Percentiles rank a stretch among this genome's conserved stretches.
phyloP scores from a whole-genome alignment of 2,113 vertebrate species.

The Columba livia region DNA sequence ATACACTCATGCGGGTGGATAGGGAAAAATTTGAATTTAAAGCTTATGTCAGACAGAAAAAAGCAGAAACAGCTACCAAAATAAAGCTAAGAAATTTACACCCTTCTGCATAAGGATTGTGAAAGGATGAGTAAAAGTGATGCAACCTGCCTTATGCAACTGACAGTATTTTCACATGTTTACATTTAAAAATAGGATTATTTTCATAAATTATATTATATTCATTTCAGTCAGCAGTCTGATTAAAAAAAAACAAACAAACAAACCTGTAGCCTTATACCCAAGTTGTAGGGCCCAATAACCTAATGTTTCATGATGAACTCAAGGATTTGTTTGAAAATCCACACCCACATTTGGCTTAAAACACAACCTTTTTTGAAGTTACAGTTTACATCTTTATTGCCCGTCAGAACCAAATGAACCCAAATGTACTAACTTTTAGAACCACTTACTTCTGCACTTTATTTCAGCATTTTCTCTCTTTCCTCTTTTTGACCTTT shows the following conservation, averaged over 20 bases:
- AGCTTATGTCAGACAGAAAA: neutral
- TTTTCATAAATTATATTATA: neutral
- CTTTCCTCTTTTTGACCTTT: neutral
- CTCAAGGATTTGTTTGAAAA: neutral
- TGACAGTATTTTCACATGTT: neutral
- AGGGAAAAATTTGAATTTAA: neutral
- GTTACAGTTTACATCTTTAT: neutral
- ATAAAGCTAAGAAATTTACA: neutral
- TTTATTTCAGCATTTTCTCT: neutral
- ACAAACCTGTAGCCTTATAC: neutral
- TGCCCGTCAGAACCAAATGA: neutral
- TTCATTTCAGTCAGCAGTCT: neutral
- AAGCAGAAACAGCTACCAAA: neutral
- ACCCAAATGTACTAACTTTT: neutral
- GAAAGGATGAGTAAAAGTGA: neutral
- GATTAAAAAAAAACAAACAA: neutral
- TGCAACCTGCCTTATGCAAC: neutral
- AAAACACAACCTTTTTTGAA: neutral
- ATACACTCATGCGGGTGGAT: neutral
- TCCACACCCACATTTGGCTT: neutral
- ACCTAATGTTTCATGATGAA: neutral
- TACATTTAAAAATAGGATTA: neutral
- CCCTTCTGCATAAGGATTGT: neutral
- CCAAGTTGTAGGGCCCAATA: neutral
- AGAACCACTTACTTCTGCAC: neutral